Conservation (phyloP, 2,888 invertebrate genomes). For the Volucella inflata region DNA sequence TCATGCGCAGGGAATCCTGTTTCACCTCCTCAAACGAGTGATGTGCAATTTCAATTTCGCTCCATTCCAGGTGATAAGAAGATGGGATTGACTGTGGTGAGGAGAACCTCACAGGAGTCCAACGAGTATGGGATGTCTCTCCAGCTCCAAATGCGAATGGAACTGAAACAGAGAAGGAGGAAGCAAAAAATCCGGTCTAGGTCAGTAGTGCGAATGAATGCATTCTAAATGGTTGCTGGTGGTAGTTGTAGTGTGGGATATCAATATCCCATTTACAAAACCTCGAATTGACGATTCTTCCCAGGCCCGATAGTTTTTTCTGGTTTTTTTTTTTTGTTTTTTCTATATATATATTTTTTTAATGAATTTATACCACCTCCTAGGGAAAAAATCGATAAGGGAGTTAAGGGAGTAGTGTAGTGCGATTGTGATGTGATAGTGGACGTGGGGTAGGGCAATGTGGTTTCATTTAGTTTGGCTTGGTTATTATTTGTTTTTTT, state of each 20-base stretch:
- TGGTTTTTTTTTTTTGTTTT: too few relatives aligned
- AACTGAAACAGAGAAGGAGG: constrained; percentile 4
- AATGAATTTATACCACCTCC: constrained; percentile 45
- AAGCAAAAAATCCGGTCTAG: constrained; percentile 61
- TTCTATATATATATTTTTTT: constrained; percentile 59
- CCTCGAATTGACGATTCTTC: constrained; percentile 44
- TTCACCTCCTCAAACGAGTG: not conserved
- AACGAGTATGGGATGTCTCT: constrained; percentile 9
- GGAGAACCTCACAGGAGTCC: not conserved
- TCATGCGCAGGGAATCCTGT: too few relatives aligned
- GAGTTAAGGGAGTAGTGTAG: not conserved
- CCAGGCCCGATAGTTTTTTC: constrained; percentile 3
- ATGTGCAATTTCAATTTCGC: constrained; percentile 16
- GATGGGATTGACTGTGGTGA: not conserved
- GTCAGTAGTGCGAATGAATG: constrained; percentile 68
- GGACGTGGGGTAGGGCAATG: too few relatives aligned
- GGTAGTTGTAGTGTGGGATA: constrained; percentile 22
- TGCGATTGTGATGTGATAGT: not conserved
- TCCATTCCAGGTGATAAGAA: constrained; percentile 52
- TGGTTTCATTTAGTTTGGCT: too few relatives aligned
- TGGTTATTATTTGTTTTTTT: not conserved
- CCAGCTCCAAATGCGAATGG: constrained; percentile 1
- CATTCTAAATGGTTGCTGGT: constrained; percentile 22
- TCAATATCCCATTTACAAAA: constrained; percentile 66
- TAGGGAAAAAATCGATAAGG: constrained; percentile 46